A percentile compares a stretch with the other conserved stretches of the same genome.
Evolutionary conservation across 1,140 invertebrate species (phyloP).

Genomic region (Aphis craccivora): DNA sequence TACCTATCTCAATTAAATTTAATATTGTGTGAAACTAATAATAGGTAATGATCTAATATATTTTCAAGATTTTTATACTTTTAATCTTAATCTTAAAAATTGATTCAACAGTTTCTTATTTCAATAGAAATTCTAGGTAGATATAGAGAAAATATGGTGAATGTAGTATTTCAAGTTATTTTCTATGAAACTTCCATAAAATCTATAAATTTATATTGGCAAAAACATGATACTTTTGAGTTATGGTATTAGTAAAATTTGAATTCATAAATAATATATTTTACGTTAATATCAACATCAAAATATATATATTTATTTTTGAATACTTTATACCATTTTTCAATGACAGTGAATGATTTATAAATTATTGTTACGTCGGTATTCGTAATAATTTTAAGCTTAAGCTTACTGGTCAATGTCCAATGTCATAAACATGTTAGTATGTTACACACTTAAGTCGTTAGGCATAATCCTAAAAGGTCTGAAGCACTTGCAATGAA

Average conservation of each 20-base stretch:
- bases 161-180: neutral
- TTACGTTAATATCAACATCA: neutral
- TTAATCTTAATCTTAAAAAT: neutral
- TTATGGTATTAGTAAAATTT: neutral
- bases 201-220: neutral
- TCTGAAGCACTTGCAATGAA: constrained; percentile 36
- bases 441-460: constrained; percentile 17
- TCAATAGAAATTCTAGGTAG: neutral
- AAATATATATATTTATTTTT: constrained; percentile 5
- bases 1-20: neutral
- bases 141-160: constrained; percentile 19
- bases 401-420: neutral
- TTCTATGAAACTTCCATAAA: neutral
- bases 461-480: constrained; percentile 11
- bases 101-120: neutral
- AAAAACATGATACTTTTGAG: neutral
- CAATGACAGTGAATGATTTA: neutral
- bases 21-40: neutral
- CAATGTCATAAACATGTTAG: neutral
- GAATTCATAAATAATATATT: constrained; percentile 8
- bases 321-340: neutral
- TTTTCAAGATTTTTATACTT: neutral
- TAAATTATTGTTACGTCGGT: neutral
- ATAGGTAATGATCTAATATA: neutral
- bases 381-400: constrained; percentile 17